Percentiles rank a stretch among this genome's conserved stretches.
These are phyloP conservation scores for Leptinotarsa texana DNA, from an alignment of 1,140 invertebrate species.

Conservation along the genomic window DNA sequence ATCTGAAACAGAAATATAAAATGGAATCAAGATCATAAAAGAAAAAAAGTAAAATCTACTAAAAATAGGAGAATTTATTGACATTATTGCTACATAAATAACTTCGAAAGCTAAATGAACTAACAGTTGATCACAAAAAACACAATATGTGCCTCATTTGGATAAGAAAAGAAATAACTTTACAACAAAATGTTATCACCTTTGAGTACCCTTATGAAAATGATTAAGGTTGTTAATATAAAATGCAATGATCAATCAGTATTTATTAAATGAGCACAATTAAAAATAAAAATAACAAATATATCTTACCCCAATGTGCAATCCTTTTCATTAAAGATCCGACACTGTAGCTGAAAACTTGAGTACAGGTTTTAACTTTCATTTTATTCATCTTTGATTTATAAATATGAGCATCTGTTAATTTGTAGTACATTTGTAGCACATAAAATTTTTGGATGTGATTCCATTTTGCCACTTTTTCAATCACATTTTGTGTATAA, in stretches of 20 bases:
- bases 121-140: too few relatives aligned
- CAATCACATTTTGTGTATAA: constrained; percentile 1
- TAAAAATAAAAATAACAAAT: too few relatives aligned
- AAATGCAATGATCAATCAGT: too few relatives aligned
- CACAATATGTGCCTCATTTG: too few relatives aligned
- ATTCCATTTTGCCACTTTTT: constrained; percentile 7
- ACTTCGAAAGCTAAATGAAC: too few relatives aligned
- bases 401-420: constrained; percentile 16
- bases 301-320: too few relatives aligned
- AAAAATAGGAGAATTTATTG: not conserved
- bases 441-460: constrained; percentile 17
- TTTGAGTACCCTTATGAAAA: too few relatives aligned
- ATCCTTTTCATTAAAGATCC: constrained; percentile 23
- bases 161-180: too few relatives aligned
- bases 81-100: too few relatives aligned
- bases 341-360: constrained; percentile 30
- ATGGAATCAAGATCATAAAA: not conserved
- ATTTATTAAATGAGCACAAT: too few relatives aligned
- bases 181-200: too few relatives aligned
- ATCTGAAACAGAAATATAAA: not conserved
- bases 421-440: constrained; percentile 27
- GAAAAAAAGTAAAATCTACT: constrained; percentile 9
- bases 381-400: constrained; percentile 26
- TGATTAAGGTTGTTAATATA: too few relatives aligned
- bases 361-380: constrained; percentile 19